Conservation (phyloP, 2,113 vertebrate species). For the Brachypteracias leptosomus region DNA sequence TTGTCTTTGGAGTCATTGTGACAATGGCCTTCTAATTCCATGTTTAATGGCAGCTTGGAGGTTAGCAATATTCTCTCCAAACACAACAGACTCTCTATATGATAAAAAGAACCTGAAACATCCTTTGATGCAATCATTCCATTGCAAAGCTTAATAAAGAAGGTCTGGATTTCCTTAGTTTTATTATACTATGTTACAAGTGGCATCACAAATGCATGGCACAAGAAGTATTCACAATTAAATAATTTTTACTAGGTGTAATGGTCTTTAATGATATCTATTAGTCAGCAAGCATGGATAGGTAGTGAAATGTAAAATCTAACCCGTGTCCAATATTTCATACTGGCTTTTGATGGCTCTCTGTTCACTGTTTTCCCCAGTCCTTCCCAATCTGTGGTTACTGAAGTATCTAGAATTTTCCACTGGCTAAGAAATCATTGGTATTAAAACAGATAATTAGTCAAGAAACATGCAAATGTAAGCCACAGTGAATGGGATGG, state of each 20-base stretch:
- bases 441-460: neutral
- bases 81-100: neutral
- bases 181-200: neutral
- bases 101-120: neutral
- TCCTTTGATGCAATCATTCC: neutral
- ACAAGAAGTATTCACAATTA: neutral
- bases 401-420: neutral
- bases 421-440: neutral
- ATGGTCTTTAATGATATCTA: neutral
- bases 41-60: neutral
- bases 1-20: neutral
- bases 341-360: neutral
- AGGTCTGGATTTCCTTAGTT: neutral
- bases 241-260: neutral
- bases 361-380: neutral
- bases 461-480: neutral
- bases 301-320: neutral
- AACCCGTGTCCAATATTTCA: fast-evolving
- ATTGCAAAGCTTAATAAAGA: neutral
- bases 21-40: neutral
- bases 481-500: neutral
- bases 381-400: neutral
- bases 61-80: neutral
- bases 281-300: neutral
- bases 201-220: neutral